Evolutionary conservation across 2,888 invertebrate species (phyloP).

Genomic region (Neoitamus cyanurus): DNA sequence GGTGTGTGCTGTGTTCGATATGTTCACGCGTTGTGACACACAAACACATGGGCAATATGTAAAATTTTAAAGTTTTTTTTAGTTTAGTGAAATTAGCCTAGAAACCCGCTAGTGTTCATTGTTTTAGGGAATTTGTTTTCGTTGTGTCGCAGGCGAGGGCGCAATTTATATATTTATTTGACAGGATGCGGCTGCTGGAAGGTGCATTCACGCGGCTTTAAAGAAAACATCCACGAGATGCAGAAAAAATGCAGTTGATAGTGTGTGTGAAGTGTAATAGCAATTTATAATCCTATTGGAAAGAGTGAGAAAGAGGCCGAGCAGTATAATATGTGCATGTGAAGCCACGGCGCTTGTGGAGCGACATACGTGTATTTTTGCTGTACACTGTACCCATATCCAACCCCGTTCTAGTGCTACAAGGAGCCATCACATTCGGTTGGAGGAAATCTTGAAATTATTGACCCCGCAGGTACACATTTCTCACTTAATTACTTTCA

Average conservation of each 20-base stretch:
- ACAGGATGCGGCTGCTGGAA: background rate
- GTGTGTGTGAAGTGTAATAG: slow-evolving; percentile 44
- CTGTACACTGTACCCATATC: background rate
- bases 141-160: background rate
- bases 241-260: slow-evolving; percentile 44
- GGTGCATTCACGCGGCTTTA: slow-evolving; percentile 47
- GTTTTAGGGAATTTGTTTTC: background rate
- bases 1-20: slow-evolving; percentile 44
- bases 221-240: slow-evolving; percentile 50
- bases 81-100: slow-evolving; percentile 6
- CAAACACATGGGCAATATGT: slow-evolving; percentile 55
- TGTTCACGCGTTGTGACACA: slow-evolving; percentile 56
- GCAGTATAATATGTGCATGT: background rate
- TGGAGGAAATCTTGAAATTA: slow-evolving; percentile 56
- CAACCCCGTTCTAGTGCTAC: slow-evolving; percentile 31
- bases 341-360: background rate
- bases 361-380: slow-evolving; percentile 21
- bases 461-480: slow-evolving; percentile 55
- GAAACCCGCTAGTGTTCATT: background rate
- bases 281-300: slow-evolving; percentile 14
- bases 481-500: slow-evolving; percentile 50
- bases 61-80: slow-evolving; percentile 52
- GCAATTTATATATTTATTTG: slow-evolving; percentile 17
- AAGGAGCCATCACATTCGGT: slow-evolving; percentile 49
- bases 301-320: background rate